These are phyloP conservation scores for Heterohyrax brucei DNA, from an alignment of 2,797 vertebrate species.

Conservation along the genomic window DNA sequence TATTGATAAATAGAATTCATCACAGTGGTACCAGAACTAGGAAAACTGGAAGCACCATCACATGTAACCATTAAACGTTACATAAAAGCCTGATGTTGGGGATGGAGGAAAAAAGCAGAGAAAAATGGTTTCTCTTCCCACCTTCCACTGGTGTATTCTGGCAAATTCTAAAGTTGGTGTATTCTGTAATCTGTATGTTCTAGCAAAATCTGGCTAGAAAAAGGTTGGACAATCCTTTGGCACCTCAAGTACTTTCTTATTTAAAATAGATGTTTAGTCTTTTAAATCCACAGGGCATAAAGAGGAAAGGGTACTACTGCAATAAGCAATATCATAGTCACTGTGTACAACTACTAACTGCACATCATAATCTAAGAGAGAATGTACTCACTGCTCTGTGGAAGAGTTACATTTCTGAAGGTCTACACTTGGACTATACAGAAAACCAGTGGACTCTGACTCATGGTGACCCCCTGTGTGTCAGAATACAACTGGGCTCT, in stretches of 20 bases:
- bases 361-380: constrained; percentile 24
- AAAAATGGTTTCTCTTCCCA: constrained; percentile 29
- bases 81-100: background rate
- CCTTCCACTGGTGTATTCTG: constrained; percentile 40
- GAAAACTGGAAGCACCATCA: background rate
- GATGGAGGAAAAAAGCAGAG: background rate
- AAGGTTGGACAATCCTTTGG: constrained; percentile 62
- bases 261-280: constrained; percentile 57
- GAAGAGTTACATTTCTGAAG: constrained; percentile 28
- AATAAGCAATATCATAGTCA: constrained; percentile 54
- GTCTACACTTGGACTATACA: background rate
- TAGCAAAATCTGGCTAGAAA: constrained; percentile 61
- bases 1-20: constrained; percentile 35
- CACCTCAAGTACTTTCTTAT: constrained; percentile 8
- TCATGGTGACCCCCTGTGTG: background rate
- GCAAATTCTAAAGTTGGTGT: constrained; percentile 55
- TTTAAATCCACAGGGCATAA: constrained; percentile 47
- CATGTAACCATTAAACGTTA: background rate
- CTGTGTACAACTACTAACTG: background rate
- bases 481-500: too few species aligned
- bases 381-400: background rate
- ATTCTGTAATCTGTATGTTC: constrained; percentile 60
- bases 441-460: background rate
- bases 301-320: background rate
- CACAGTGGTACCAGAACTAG: background rate